These are phyloP conservation scores for Oscheius sp. DNA, from an alignment of 2,888 invertebrate species.

Conservation along the genomic window DNA sequence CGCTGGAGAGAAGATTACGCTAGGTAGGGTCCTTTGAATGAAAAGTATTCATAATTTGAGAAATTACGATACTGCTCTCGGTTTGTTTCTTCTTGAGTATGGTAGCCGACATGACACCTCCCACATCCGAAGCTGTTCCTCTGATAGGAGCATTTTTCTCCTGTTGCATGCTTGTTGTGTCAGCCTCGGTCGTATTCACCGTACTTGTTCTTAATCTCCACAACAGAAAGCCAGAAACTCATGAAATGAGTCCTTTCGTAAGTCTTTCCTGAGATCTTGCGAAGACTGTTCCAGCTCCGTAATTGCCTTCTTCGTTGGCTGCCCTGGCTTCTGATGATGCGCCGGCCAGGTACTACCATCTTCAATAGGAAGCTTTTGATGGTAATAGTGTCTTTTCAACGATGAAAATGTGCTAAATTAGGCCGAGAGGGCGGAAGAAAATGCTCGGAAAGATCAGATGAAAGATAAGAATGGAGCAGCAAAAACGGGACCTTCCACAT, in stretches of 20 bases:
- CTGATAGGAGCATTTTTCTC: slow-evolving; percentile 68
- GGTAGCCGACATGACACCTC: slow-evolving; percentile 95
- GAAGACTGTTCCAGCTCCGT: slow-evolving; percentile 82
- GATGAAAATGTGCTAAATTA: slow-evolving; percentile 1
- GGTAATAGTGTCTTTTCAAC: neutral
- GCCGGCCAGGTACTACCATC: slow-evolving; percentile 82
- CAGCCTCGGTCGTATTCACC: slow-evolving; percentile 65
- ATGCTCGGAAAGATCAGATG: slow-evolving; percentile 44
- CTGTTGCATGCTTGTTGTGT: slow-evolving; percentile 64
- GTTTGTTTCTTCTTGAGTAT: slow-evolving; percentile 97
- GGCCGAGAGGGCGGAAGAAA: slow-evolving; percentile 53
- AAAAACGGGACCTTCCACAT: slow-evolving; percentile 24
- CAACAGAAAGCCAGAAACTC: slow-evolving; percentile 62
- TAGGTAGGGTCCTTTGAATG: slow-evolving; percentile 80
- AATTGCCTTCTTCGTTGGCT: slow-evolving; percentile 94
- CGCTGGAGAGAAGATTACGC: slow-evolving; percentile 96
- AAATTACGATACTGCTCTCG: slow-evolving; percentile 80
- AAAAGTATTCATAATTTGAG: slow-evolving; percentile 43
- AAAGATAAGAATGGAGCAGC: slow-evolving; percentile 30
- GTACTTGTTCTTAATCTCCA: slow-evolving; percentile 64
- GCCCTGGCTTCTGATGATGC: slow-evolving; percentile 95
- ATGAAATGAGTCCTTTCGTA: slow-evolving; percentile 66
- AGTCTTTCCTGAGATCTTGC: slow-evolving; percentile 23
- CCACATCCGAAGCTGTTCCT: slow-evolving; percentile 69
- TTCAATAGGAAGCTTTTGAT: slow-evolving; percentile 48